These are phyloP conservation scores for Ailuropoda melanoleuca DNA, from an alignment of 2,113 vertebrate genomes.

Conservation along the genomic window DNA sequence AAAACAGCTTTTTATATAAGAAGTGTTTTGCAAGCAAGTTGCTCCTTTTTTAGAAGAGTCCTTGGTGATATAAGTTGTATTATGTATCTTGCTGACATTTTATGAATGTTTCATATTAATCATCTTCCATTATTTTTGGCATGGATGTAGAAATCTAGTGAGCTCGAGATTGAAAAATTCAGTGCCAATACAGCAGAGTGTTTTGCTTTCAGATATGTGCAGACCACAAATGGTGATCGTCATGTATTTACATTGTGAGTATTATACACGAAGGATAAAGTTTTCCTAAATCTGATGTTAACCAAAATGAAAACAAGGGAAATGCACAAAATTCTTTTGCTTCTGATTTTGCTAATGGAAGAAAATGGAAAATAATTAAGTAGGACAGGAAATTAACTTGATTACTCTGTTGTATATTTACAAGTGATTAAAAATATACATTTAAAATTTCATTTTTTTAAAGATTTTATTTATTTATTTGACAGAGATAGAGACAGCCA, in stretches of 20 bases:
- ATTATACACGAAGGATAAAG: neutral
- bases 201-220: neutral
- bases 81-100: neutral
- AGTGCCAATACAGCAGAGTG: neutral
- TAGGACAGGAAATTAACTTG: neutral
- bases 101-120: neutral
- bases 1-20: neutral
- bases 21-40: conserved; percentile 22
- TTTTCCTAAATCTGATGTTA: neutral
- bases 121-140: neutral
- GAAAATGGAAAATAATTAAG: neutral
- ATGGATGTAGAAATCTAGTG: neutral
- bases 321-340: neutral
- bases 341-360: neutral
- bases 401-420: neutral
- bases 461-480: no score
- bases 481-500: no score
- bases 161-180: neutral
- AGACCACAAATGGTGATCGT: neutral
- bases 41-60: neutral
- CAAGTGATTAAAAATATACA: neutral
- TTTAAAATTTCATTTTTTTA: conserved; percentile 17
- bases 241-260: neutral
- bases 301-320: neutral
- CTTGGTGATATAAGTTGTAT: neutral